Evolutionary conservation across 2,888 invertebrate genomes (phyloP).

Genomic region (Melanargia galathea): DNA sequence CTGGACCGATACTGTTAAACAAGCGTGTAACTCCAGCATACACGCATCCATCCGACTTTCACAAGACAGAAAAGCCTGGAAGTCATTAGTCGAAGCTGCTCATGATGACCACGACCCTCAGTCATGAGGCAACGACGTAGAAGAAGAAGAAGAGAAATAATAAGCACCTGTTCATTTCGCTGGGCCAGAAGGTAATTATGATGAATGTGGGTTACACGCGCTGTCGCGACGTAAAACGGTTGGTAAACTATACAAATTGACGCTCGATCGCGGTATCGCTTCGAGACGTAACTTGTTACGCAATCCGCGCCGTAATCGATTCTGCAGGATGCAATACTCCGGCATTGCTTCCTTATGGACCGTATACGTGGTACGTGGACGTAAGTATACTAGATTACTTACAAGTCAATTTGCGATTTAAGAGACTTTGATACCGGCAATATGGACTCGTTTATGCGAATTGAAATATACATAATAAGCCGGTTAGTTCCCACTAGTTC

Average conservation of each 20-base stretch:
- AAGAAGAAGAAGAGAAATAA: too few species aligned
- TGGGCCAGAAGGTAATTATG: background rate
- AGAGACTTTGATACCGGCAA: background rate
- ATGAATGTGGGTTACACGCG: conserved; percentile 29
- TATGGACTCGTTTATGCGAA: background rate
- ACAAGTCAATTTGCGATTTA: background rate
- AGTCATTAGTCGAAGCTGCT: too few species aligned
- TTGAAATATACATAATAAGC: background rate
- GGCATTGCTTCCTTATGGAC: conserved; percentile 37
- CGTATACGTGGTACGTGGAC: conserved; percentile 22
- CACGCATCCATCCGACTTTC: too few species aligned
- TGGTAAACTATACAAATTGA: conserved; percentile 33
- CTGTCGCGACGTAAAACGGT: conserved; percentile 27
- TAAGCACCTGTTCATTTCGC: background rate
- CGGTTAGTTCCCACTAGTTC: too few species aligned
- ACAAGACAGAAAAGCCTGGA: too few species aligned
- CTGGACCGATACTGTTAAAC: too few species aligned
- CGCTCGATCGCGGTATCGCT: conserved; percentile 37
- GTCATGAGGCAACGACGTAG: too few species aligned
- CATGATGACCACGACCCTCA: too few species aligned
- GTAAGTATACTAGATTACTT: conserved; percentile 4
- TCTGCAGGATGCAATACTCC: conserved; percentile 29
- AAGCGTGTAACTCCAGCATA: too few species aligned
- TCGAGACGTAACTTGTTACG: conserved; percentile 50
- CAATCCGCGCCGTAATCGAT: conserved; percentile 42